Evolutionary conservation across 1,140 invertebrate species (phyloP).

Genomic region (Trichonephila clavata): DNA sequence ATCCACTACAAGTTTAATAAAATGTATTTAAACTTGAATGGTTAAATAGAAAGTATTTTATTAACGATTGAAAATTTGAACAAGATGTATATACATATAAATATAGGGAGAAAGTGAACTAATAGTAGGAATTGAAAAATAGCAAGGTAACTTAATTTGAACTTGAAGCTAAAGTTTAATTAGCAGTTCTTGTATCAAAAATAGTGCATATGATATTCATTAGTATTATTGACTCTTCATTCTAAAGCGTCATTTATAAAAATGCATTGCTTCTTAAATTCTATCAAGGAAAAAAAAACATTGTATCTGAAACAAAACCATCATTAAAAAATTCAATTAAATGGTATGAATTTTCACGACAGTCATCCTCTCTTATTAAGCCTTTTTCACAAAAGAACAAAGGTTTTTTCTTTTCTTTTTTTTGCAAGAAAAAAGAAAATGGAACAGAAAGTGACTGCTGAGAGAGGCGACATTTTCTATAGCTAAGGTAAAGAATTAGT

Average conservation of each 20-base stretch:
- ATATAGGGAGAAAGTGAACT: too few species aligned
- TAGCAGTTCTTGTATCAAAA: too few species aligned
- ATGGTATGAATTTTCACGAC: background rate
- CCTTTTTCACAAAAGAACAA: background rate
- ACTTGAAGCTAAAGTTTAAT: too few species aligned
- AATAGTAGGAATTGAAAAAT: too few species aligned
- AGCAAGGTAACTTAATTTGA: too few species aligned
- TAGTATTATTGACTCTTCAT: background rate
- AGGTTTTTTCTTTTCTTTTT: background rate
- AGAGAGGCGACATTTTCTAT: background rate
- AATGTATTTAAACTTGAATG: too few species aligned
- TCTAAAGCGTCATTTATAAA: background rate
- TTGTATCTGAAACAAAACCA: background rate
- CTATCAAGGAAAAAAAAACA: background rate
- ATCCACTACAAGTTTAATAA: too few species aligned
- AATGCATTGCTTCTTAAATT: too few species aligned
- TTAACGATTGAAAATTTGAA: too few species aligned
- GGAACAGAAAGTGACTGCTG: background rate
- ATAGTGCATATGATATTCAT: too few species aligned
- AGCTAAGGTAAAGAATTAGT: slow-evolving; percentile 25
- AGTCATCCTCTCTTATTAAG: background rate
- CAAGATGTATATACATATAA: too few species aligned
- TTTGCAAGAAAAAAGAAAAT: background rate
- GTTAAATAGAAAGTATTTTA: too few species aligned
- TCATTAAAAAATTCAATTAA: background rate